Evolutionary conservation across 2,888 invertebrate genomes (phyloP), one percentile per base, ranked within the genome.

Genomic region (Parasteatoda lunata): DNA sequence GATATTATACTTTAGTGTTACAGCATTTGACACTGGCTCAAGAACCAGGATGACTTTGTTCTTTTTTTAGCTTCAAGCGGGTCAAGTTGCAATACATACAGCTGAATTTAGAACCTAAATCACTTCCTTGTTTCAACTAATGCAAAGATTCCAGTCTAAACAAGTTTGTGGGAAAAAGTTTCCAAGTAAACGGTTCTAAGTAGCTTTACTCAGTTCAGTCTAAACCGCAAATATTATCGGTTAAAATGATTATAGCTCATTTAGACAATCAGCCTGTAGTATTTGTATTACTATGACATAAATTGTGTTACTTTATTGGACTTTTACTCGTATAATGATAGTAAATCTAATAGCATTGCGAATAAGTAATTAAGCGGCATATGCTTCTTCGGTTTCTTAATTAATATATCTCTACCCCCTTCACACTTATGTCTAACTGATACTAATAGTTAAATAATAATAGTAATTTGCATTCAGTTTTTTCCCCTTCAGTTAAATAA

Each of bases 71-170:
- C 73, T 75, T 69, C 59, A 75, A 75, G 81, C 81, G 59, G 81
- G 81, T 81, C 75, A 81, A 81, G 81, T 81, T 65, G 69, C 64
- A 79, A 71, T 79, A 64, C 71, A 77, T 77, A 45, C 48, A 47
- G 30, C 49, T 69, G 69, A 68, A 30, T 69, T 68, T 51, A 70
- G 11, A n/a, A 59, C 13, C 45, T 59, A 11, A 48, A 81, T n/a
- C 69, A 81, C 81, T 81, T 81, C 81, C 81, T 81, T 75, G 75
- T 81, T 81, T 81, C 81, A 47, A 8, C 51, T 51, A 70, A 70
- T 78, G 59, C 4, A 73, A 52, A 48, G 72, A 45, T 71, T 54
- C 71, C 80, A n/a, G 13, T 66, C 66, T 52, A 75, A 81, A 81
- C 81, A 49, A 59, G 81, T 81, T 81, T 81, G 75, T 49, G 75